Evolutionary conservation across 2,797 vertebrate genomes (phyloP).

Genomic region (Chelonia mydas): DNA sequence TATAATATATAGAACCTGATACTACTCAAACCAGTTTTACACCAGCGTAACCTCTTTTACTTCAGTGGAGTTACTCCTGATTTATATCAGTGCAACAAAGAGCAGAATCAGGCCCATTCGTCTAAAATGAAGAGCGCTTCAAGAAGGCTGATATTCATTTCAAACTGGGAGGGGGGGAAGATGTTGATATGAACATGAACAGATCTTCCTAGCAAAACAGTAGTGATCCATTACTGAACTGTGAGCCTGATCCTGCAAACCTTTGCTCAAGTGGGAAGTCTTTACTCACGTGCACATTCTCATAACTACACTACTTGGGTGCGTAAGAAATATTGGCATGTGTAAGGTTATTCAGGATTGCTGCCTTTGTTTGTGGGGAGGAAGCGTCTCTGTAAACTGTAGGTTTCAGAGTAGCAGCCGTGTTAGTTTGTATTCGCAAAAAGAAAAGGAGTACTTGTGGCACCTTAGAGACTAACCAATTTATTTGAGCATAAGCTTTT

Average conservation of each 20-base stretch:
- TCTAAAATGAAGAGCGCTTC: not conserved
- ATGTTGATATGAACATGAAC: not conserved
- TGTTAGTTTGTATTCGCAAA: no score
- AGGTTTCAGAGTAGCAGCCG: not conserved
- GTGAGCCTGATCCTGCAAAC: accelerated
- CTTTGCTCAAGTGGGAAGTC: not conserved
- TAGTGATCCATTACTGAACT: not conserved
- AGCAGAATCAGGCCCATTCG: not conserved
- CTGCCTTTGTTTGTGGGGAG: not conserved
- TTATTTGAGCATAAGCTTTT: no score
- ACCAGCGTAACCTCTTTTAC: not conserved
- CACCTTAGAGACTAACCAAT: no score
- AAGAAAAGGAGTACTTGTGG: no score
- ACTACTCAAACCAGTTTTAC: not conserved
- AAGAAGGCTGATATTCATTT: not conserved
- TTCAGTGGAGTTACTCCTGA: not conserved
- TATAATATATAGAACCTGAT: not conserved
- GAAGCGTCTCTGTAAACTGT: not conserved
- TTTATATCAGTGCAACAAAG: not conserved
- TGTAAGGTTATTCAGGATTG: not conserved
- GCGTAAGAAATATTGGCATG: not conserved
- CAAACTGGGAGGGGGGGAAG: not conserved
- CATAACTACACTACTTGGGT: not conserved
- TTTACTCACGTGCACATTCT: accelerated
- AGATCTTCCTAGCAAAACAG: not conserved